A percentile compares a stretch with the other conserved stretches of the same genome.
phyloP scores from a whole-genome alignment of 2,888 invertebrate genomes.

The Melieria picta region DNA sequence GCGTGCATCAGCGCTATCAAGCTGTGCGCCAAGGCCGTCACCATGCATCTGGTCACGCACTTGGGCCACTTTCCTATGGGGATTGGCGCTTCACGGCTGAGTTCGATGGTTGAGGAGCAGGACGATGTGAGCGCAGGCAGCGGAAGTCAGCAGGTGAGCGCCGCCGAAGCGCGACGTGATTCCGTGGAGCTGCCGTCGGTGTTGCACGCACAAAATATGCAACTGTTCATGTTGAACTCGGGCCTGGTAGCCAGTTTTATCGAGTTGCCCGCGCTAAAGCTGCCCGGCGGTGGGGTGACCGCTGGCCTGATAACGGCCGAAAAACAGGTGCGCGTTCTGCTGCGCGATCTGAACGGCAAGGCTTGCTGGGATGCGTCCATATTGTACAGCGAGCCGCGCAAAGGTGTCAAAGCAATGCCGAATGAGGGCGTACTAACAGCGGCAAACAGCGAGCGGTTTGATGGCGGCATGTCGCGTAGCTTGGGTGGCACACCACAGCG shows the following conservation, averaged over 20 bases:
- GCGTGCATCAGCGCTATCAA: slow-evolving; percentile 70
- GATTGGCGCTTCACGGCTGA: slow-evolving; percentile 86
- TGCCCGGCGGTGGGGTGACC: slow-evolving; percentile 81
- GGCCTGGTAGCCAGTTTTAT: slow-evolving; percentile 87
- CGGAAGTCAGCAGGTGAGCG: slow-evolving; percentile 38
- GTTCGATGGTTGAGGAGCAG: slow-evolving; percentile 90
- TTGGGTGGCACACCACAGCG: slow-evolving; percentile 41
- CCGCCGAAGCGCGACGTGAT: slow-evolving; percentile 53
- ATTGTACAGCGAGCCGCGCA: slow-evolving; percentile 79
- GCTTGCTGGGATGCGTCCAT: slow-evolving; percentile 96
- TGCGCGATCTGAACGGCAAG: slow-evolving; percentile 92
- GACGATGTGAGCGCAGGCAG: slow-evolving; percentile 74
- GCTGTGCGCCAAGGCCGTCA: slow-evolving; percentile 69
- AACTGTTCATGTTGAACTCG: slow-evolving; percentile 86
- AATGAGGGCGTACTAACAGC: slow-evolving; percentile 10
- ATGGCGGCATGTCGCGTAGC: slow-evolving; percentile 31
- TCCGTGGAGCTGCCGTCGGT: slow-evolving; percentile 81
- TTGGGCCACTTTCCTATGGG: slow-evolving; percentile 95
- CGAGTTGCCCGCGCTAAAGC: slow-evolving; percentile 85
- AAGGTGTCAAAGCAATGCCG: slow-evolving; percentile 28
- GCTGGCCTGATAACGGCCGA: slow-evolving; percentile 82
- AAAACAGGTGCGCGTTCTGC: slow-evolving; percentile 84
- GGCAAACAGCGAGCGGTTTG: slow-evolving; percentile 10
- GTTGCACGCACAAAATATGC: slow-evolving; percentile 83
- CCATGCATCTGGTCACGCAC: slow-evolving; percentile 90